Percentiles rank a stretch among this genome's conserved stretches.
These are phyloP conservation scores for Amblyjoppa proteus DNA, from an alignment of 2,888 invertebrate genomes.

Conservation along the genomic window DNA sequence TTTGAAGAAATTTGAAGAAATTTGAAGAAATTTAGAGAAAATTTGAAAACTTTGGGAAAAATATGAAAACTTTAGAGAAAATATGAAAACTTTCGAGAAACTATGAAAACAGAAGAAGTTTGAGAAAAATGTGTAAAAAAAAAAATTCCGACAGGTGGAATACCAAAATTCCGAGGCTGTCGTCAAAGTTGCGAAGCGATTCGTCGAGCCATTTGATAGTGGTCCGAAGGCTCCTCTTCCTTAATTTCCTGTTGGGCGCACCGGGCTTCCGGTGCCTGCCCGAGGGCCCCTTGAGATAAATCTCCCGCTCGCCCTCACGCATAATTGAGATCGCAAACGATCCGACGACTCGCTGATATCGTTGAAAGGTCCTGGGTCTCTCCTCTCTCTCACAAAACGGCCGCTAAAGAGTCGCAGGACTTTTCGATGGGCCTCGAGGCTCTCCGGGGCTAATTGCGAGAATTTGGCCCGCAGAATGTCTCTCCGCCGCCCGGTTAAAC, in stretches of 20 bases:
- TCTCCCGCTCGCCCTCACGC: background rate
- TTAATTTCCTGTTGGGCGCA: background rate
- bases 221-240: background rate
- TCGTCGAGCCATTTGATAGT: background rate
- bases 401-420: slow-evolving; percentile 11
- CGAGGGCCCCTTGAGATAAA: background rate
- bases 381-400: slow-evolving; percentile 41
- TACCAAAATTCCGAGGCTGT: background rate
- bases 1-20: no score
- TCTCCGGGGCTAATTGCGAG: slow-evolving; percentile 70
- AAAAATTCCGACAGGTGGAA: background rate
- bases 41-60: no score
- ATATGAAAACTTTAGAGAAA: background rate
- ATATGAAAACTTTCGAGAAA: background rate
- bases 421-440: slow-evolving; percentile 43
- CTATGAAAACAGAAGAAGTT: background rate
- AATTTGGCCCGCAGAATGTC: slow-evolving; percentile 73
- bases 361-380: slow-evolving; percentile 26
- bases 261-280: background rate
- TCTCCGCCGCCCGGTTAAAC: slow-evolving; percentile 40
- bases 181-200: background rate
- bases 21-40: no score
- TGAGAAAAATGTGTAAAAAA: background rate
- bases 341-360: slow-evolving; percentile 62
- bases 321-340: slow-evolving; percentile 35